Conservation (phyloP, 2,113 vertebrate genomes). For the Camelus dromedarius region DNA sequence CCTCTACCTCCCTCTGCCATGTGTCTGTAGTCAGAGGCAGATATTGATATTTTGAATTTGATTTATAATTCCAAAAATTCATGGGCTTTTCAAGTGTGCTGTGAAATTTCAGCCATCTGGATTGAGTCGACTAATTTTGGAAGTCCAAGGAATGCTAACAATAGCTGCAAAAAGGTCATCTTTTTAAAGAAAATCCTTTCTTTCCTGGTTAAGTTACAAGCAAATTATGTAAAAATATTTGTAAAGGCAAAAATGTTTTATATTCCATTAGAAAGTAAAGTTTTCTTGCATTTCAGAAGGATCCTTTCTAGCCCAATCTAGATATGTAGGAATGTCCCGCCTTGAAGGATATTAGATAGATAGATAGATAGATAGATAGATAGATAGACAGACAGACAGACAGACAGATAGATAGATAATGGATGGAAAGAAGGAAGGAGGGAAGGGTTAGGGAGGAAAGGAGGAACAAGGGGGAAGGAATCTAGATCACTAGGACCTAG, state of each 20-base stretch:
- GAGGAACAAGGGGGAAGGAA: no score
- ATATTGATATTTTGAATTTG: background rate
- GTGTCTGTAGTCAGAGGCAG: background rate
- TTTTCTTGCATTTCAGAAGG: background rate
- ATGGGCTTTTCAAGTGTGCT: background rate
- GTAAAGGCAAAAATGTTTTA: background rate
- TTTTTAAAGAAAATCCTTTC: background rate
- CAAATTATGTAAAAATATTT: background rate
- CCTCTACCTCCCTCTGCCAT: background rate
- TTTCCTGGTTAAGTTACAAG: background rate
- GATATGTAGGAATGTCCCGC: background rate
- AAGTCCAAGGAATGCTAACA: slow-evolving; percentile 3
- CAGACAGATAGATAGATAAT: background rate
- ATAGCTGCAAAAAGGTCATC: background rate
- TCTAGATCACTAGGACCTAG: background rate
- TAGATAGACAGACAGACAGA: background rate
- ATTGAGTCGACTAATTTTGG: slow-evolving; percentile 3
- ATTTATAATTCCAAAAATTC: slow-evolving; percentile 16
- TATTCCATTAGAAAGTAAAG: background rate
- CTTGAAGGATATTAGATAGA: background rate
- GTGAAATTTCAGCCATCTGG: background rate
- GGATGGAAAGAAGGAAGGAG: no score
- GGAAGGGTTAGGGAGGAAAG: no score
- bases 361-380: background rate
- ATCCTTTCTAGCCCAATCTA: background rate